These are phyloP conservation scores for Cotesia chilonis DNA, from an alignment of 1,140 invertebrate genomes.

Conservation along the genomic window DNA sequence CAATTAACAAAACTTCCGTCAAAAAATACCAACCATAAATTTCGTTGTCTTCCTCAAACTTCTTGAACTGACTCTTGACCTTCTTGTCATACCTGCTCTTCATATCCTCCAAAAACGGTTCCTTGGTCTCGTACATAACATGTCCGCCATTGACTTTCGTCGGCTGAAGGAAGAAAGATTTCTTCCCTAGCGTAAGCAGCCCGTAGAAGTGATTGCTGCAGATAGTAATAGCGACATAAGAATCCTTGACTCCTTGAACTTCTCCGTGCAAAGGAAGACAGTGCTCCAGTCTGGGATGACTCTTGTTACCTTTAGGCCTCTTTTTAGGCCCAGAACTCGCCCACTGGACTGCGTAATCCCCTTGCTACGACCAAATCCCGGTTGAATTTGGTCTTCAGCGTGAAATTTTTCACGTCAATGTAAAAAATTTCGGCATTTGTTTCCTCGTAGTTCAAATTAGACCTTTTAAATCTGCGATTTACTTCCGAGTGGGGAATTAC, in stretches of 20 bases:
- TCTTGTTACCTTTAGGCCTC: not conserved
- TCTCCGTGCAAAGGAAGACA: constrained; percentile 1
- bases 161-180: constrained; percentile 18
- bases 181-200: not conserved
- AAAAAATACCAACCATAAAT: not conserved
- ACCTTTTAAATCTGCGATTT: constrained; percentile 7
- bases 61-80: not conserved
- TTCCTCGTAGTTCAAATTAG: not conserved
- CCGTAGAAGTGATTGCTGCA: constrained; percentile 17
- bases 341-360: constrained; percentile 9
- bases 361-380: not conserved
- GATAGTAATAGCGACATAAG: not conserved
- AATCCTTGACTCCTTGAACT: not conserved
- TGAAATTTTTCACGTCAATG: constrained; percentile 6
- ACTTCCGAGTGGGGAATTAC: not conserved
- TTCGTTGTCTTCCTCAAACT: constrained; percentile 1
- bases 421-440: not conserved
- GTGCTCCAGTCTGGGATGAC: not conserved
- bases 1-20: too few relatives aligned
- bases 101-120: not conserved
- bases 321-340: not conserved
- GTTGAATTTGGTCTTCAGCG: constrained; percentile 6
- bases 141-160: not conserved
- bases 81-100: not conserved
- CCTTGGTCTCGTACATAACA: constrained; percentile 11